phyloP scores from a whole-genome alignment of 2,113 vertebrate genomes.

The Scatophagus argus region DNA sequence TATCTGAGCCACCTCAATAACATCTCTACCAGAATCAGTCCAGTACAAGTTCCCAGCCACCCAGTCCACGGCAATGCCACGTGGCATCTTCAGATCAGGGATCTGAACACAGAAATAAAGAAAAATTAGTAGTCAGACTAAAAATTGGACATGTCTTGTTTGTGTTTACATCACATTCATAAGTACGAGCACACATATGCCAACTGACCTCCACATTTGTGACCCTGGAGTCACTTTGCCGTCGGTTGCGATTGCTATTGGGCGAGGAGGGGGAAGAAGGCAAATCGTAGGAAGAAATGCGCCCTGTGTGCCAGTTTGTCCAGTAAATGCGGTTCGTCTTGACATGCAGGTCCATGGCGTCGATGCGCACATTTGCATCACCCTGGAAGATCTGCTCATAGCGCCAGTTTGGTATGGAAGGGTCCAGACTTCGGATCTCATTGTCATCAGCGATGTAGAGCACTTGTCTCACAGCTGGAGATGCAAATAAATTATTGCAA shows the following conservation, averaged over 20 bases:
- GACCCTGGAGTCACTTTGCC: constrained; percentile 89
- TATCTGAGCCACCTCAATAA: constrained; percentile 95
- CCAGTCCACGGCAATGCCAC: constrained; percentile 97
- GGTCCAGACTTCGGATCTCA: constrained; percentile 96
- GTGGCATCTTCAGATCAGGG: constrained; percentile 94
- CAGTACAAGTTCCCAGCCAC: constrained; percentile 97
- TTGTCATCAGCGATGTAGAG: constrained; percentile 97
- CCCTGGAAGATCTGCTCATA: constrained; percentile 97
- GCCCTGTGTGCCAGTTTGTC: constrained; percentile 99
- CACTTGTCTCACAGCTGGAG: constrained; percentile 85
- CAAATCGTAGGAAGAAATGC: constrained; percentile 92
- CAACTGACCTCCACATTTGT: constrained; percentile 89
- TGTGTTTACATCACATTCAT: not conserved
- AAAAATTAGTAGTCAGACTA: not conserved
- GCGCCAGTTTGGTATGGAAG: constrained; percentile 91
- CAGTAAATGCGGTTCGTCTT: constrained; percentile 95
- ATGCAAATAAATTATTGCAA: not conserved
- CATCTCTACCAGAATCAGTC: constrained; percentile 94
- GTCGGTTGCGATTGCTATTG: constrained; percentile 90
- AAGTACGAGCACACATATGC: not conserved
- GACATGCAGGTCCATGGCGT: constrained; percentile 96
- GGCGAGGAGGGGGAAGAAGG: constrained; percentile 76
- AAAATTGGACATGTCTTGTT: not conserved
- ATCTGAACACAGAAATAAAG: constrained; percentile 82
- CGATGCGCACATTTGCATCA: constrained; percentile 93